Evolutionary conservation across 2,113 vertebrate species (phyloP), one percentile per base, ranked within the genome.

Genomic region (Tragelaphus scriptus): DNA sequence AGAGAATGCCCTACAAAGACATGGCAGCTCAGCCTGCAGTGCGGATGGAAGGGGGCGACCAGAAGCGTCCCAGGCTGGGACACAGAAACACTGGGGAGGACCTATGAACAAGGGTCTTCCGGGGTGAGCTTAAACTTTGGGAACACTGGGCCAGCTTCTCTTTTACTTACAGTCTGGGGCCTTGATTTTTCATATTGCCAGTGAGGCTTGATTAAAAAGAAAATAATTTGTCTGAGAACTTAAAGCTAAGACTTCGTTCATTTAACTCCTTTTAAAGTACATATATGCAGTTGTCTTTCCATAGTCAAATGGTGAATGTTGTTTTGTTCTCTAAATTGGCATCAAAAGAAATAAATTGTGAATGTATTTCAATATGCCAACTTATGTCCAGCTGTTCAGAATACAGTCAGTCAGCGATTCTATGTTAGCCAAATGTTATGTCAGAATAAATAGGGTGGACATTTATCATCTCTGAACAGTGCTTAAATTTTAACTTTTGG

Each of bases 301-400:
- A 19, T 63, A 84, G 71, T 61, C 14, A 82, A 89, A 49, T 86
- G 59, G 51, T 81, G 82, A 26, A 84, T 82, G 92, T 95, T 85
- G 61, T 93, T 97, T 90, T 61, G n/a, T 94, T 95, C n/a, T 82
- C 68, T 90, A 81, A 94, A 55, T 80, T 96, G 56, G 32, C 25
- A 71, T 79, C 9, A 53, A 96, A 92, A 85, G 75, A 53, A 97
- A 80, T 82, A 92, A 90, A 55, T 96, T 85, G 86, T 94, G 91
- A 36, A 59, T 75, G 26, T 87, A 68, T 90, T 86, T 96, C 40
- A 32, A 1, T 63, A 32, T 23, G 71, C 36, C 8, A 56, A 0
- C 59, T 80, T 40, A 49, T 44, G 56, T 80, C 68, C 53, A 71
- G 51, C 63, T 92, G 14, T 79, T 53, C n/a, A 49, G 53, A 87